Evolutionary conservation across 2,888 invertebrate genomes (phyloP), one percentile per base, ranked within the genome.

Genomic region (Gibbula magus): DNA sequence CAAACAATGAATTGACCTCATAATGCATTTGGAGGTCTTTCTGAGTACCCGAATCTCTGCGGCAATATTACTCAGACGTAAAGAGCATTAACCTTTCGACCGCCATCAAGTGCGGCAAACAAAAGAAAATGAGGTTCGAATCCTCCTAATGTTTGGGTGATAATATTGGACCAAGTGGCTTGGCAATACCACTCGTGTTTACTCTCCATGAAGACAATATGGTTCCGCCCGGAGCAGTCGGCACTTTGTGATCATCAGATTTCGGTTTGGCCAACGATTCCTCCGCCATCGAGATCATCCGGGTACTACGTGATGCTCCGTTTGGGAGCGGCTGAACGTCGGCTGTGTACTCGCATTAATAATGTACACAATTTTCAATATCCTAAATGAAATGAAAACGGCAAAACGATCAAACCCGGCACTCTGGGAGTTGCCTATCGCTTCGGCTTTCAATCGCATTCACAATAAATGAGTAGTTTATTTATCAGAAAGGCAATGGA

Each of bases 381-480:
- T 54, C 75, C 75, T 75, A 75, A 75, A 75, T 75, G 75, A 75
- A 75, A 53, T 32, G 75, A 75, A 75, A 75, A 54, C 75, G 75
- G 29, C 35, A 29, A 54, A 32, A 75, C 75, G 75, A 54, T 54
- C 54, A 54, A 53, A 75, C 25, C 56, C 18, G 8, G 18, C 54
- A 54, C 75, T 18, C 2, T 2, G 75, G 75, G 75, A 75, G 16
- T 54, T 32, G 56, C 32, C n/a, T 54, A 5, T 29, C 75, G 53
- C 25, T 32, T 54, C 35, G 25, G 35, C 75, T 75, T 75, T 75
- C 53, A 75, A 75, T 75, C 75, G 13, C 75, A 75, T 75, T 35
- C 75, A 75, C 75, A 75, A 75, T 75, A 75, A 75, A 75, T 75
- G 75, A 75, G 75, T 75, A 75, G 75, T 75, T 53, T 75, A 75